phyloP scores from a whole-genome alignment of 2,113 vertebrate genomes.

The Chlamydotis undulata region DNA sequence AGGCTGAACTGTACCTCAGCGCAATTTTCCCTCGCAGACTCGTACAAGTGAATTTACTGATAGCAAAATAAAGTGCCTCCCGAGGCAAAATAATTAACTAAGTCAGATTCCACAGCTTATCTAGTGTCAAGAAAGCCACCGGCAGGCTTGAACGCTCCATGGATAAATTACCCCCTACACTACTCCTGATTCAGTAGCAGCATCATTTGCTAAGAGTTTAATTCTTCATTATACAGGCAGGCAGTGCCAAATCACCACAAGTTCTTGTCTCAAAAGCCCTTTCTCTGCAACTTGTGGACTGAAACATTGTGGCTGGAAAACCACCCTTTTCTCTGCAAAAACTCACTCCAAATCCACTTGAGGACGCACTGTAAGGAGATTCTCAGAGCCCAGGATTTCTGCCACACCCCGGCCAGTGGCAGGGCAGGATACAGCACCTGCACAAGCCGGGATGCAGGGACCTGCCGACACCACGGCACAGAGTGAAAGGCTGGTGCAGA shows the following conservation, averaged over 20 bases:
- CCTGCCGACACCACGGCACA: rapidly evolving
- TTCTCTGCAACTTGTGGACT: neutral
- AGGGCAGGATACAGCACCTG: neutral
- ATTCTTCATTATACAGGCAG: neutral
- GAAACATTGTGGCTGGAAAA: neutral
- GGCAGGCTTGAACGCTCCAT: neutral
- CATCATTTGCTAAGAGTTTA: neutral
- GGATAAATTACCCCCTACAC: neutral
- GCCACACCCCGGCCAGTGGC: rapidly evolving
- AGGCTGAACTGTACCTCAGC: neutral
- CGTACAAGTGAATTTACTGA: neutral
- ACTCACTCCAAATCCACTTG: neutral
- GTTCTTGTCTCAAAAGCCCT: neutral
- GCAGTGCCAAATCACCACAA: neutral
- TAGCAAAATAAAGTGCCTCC: constrained; percentile 14
- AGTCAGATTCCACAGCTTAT: neutral
- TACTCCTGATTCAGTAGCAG: neutral
- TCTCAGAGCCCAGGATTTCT: rapidly evolving
- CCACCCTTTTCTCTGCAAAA: neutral
- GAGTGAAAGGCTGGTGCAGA: neutral
- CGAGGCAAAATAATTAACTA: constrained; percentile 20
- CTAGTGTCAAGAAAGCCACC: neutral
- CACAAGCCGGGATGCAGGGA: neutral
- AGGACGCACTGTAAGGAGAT: neutral
- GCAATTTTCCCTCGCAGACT: neutral